A percentile compares a stretch with the other conserved stretches of the same genome.
phyloP scores from a whole-genome alignment of 2,888 invertebrate species.

The Troides aeacus region DNA sequence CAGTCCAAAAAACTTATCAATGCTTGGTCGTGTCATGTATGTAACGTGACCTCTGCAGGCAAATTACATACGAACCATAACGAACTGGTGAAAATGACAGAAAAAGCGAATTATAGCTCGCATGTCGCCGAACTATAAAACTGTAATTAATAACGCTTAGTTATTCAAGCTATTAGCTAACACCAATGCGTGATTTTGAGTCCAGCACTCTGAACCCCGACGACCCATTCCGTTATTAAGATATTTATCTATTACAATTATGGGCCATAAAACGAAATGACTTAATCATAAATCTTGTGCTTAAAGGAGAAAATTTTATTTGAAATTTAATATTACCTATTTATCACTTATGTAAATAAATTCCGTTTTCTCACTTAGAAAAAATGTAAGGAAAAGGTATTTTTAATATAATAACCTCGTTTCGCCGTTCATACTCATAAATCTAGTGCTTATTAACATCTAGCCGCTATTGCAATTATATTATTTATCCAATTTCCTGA shows the following conservation, averaged over 20 bases:
- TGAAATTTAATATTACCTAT: constrained; percentile 16
- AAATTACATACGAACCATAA: background rate
- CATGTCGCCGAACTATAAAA: constrained; percentile 25
- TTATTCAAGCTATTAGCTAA: constrained; percentile 26
- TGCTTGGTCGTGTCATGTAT: background rate
- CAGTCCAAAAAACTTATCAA: too few species aligned
- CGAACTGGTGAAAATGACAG: background rate
- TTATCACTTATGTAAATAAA: constrained; percentile 23
- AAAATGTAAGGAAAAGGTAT: constrained; percentile 1
- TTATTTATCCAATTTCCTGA: too few species aligned
- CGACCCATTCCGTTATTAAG: constrained; percentile 27
- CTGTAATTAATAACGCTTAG: constrained; percentile 27
- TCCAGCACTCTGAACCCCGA: constrained; percentile 10
- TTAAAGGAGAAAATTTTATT: constrained; percentile 24
- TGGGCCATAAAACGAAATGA: constrained; percentile 28
- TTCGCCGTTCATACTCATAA: background rate
- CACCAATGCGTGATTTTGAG: constrained; percentile 29
- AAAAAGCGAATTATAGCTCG: constrained; percentile 11
- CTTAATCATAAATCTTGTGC: constrained; percentile 29
- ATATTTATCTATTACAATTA: constrained; percentile 30
- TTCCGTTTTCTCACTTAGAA: constrained; percentile 6
- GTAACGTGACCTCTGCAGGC: background rate
- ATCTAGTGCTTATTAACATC: background rate
- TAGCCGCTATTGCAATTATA: background rate
- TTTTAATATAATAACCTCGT: constrained; percentile 5